Percentiles rank a stretch among this genome's conserved stretches.
These are phyloP conservation scores for Cancer borealis DNA, from an alignment of 2,888 invertebrate genomes.

Conservation along the genomic window DNA sequence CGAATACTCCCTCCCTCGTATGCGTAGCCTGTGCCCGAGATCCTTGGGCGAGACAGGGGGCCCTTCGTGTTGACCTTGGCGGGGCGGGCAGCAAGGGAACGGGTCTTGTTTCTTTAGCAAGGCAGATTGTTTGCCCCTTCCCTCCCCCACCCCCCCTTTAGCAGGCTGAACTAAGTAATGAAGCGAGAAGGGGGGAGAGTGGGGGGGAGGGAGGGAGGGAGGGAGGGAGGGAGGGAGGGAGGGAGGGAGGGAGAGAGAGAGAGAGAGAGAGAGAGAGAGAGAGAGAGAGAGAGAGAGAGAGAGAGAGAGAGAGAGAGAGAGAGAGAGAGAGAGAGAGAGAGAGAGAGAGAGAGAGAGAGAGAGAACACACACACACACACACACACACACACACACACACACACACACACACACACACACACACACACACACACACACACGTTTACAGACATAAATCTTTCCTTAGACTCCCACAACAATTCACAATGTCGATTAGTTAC, in stretches of 20 bases:
- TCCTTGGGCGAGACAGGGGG: background rate
- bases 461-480: too few relatives aligned
- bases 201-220: slow-evolving; percentile 22
- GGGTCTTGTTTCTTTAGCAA: background rate
- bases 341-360: background rate
- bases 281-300: background rate
- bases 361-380: background rate
- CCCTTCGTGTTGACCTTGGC: background rate
- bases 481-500: too few relatives aligned
- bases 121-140: background rate
- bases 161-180: slow-evolving; percentile 15
- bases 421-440: too few relatives aligned
- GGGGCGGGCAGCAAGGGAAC: background rate
- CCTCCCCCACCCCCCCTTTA: background rate
- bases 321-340: too few relatives aligned
- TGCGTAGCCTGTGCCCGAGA: background rate
- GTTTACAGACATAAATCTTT: too few relatives aligned
- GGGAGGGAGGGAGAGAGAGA: slow-evolving; percentile 37
- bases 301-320: too few relatives aligned
- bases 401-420: too few relatives aligned
- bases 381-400: too few relatives aligned
- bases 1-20: background rate
- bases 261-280: slow-evolving; percentile 40
- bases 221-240: slow-evolving; percentile 24
- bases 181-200: background rate